Conservation (phyloP, 1,140 invertebrate species). For the Drosophila bipectinata region DNA sequence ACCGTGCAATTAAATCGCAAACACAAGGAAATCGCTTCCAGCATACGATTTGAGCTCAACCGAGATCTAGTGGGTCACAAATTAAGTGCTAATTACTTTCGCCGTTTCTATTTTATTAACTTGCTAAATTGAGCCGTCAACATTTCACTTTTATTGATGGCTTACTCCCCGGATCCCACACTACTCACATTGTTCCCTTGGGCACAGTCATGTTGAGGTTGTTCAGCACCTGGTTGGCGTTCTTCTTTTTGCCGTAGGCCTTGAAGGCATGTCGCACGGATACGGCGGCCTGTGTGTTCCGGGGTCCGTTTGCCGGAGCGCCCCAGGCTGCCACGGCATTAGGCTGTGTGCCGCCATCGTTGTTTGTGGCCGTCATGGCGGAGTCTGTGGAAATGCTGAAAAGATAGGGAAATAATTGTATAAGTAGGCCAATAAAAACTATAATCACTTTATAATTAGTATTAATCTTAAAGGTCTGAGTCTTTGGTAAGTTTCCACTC, state of each 20-base stretch:
- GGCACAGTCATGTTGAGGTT: conserved; percentile 95
- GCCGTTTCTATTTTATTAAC: conserved; percentile 56
- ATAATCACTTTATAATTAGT: too few species aligned
- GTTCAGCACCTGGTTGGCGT: conserved; percentile 92
- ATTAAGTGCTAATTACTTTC: conserved; percentile 70
- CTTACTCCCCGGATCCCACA: background rate
- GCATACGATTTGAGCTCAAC: conserved; percentile 38
- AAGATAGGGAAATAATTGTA: conserved; percentile 10
- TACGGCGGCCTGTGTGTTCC: conserved; percentile 89
- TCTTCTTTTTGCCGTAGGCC: conserved; percentile 93
- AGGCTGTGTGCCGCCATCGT: conserved; percentile 79
- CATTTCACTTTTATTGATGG: conserved; percentile 68
- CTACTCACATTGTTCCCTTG: conserved; percentile 95
- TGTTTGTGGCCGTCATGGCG: conserved; percentile 78
- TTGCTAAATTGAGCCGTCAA: conserved; percentile 59
- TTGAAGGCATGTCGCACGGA: conserved; percentile 94
- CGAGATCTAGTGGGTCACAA: background rate
- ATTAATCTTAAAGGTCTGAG: too few species aligned
- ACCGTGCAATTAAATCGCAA: conserved; percentile 31
- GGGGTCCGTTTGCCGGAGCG: conserved; percentile 74
- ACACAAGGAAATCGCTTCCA: conserved; percentile 52
- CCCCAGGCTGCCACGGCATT: conserved; percentile 62
- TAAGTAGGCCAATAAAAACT: background rate
- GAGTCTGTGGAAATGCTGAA: conserved; percentile 69
- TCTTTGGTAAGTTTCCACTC: too few species aligned